Evolutionary conservation across 2,113 vertebrate species (phyloP).

Genomic region (Gambusia affinis): DNA sequence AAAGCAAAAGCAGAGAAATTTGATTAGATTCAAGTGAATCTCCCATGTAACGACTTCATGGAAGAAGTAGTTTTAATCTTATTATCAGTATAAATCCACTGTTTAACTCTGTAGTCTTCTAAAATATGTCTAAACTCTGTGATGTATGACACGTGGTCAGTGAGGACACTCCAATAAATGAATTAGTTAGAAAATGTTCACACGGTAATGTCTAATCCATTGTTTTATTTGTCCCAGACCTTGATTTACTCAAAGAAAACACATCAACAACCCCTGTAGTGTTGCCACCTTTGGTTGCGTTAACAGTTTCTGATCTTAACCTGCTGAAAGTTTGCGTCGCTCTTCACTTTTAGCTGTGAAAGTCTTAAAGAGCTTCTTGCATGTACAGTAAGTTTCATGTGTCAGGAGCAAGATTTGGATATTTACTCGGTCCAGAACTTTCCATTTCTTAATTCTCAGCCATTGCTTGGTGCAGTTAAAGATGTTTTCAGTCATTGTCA

Average conservation of each 20-base stretch:
- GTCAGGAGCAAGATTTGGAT: too few relatives aligned
- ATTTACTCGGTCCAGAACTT: too few relatives aligned
- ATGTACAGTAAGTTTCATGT: neutral
- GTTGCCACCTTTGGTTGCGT: too few relatives aligned
- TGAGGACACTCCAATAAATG: neutral
- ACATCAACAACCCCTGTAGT: too few relatives aligned
- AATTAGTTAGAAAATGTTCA: neutral
- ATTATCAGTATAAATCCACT: neutral
- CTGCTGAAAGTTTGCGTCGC: too few relatives aligned
- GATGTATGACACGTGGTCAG: neutral
- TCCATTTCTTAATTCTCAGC: too few relatives aligned
- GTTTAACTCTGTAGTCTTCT: neutral
- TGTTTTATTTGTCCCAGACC: neutral
- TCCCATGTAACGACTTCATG: conserved; percentile 1
- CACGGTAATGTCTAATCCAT: neutral
- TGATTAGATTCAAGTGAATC: conserved; percentile 5
- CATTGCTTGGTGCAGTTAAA: too few relatives aligned
- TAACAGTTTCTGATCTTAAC: too few relatives aligned
- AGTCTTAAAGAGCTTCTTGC: neutral
- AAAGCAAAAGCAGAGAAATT: conserved; percentile 18
- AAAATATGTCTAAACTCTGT: neutral
- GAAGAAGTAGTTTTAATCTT: conserved; percentile 11
- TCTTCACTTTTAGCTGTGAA: neutral
- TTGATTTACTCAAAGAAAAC: neutral
- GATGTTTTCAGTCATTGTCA: neutral